Percentiles rank a stretch among this genome's conserved stretches.
phyloP scores from a whole-genome alignment of 2,113 vertebrate species.

The Gila orcuttii region DNA sequence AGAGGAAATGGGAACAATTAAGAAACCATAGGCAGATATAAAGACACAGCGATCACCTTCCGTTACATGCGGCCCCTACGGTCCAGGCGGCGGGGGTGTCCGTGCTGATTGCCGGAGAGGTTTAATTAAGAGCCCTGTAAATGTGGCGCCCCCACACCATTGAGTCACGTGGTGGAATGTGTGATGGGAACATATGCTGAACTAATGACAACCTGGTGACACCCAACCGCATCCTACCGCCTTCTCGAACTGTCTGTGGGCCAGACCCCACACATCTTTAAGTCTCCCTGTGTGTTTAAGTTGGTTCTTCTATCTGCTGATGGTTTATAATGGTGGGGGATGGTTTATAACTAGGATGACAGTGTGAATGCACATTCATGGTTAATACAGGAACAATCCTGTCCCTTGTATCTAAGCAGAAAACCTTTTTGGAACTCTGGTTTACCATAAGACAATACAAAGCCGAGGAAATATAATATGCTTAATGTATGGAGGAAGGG shows the following conservation, averaged over 20 bases:
- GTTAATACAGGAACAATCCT: conserved; percentile 23
- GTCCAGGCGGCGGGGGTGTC: conserved; percentile 70
- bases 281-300: conserved; percentile 9
- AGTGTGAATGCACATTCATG: conserved; percentile 30
- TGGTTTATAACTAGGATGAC: background rate
- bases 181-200: conserved; percentile 89
- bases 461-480: background rate
- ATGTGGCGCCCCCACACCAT: conserved; percentile 80
- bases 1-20: conserved; percentile 24
- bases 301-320: conserved; percentile 31
- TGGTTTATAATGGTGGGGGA: conserved; percentile 4
- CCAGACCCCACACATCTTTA: conserved; percentile 56
- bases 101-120: conserved; percentile 84
- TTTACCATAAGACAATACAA: conserved; percentile 11
- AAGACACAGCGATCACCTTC: conserved; percentile 51
- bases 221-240: conserved; percentile 81
- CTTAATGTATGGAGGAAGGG: background rate
- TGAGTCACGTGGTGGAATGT: conserved; percentile 81
- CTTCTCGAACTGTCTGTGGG: conserved; percentile 47
- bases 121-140: conserved; percentile 91
- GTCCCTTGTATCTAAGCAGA: conserved; percentile 20
- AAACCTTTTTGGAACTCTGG: conserved; percentile 18
- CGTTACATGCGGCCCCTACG: conserved; percentile 46
- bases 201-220: conserved; percentile 90
- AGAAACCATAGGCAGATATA: conserved; percentile 7